These are phyloP conservation scores for Nephotettix cincticeps DNA, from an alignment of 1,140 invertebrate species.

Conservation along the genomic window DNA sequence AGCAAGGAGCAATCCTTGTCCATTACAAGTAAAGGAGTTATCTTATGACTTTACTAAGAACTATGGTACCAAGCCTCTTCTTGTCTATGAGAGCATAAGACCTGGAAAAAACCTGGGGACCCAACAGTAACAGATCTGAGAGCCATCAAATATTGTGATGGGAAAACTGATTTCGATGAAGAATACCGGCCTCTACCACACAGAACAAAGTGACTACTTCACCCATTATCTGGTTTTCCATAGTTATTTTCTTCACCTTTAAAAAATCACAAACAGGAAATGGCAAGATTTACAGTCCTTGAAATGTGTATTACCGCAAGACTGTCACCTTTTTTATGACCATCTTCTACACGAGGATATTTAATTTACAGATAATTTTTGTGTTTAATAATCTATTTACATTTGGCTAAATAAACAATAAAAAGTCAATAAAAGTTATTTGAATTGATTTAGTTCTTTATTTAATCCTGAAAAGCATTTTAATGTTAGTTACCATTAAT, in stretches of 20 bases:
- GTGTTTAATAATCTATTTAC: not conserved
- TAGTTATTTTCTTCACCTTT: not conserved
- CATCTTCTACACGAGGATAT: not conserved
- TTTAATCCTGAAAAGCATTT: not conserved
- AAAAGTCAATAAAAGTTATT: not conserved
- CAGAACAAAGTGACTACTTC: not conserved
- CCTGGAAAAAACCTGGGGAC: conserved; percentile 22
- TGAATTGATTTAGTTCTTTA: not conserved
- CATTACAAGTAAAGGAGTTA: conserved; percentile 32
- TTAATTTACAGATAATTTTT: not conserved
- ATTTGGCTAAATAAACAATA: not conserved
- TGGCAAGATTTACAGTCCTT: not conserved
- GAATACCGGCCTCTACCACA: not conserved
- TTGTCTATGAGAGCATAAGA: conserved; percentile 16
- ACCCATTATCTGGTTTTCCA: not conserved
- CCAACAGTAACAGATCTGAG: not conserved
- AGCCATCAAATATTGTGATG: not conserved
- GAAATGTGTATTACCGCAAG: not conserved
- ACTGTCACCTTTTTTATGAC: conserved; percentile 2
- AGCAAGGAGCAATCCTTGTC: conserved; percentile 22
- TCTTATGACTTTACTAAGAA: conserved; percentile 28
- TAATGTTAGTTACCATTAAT: not conserved
- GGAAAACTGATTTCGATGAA: not conserved
- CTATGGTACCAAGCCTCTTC: conserved; percentile 16
- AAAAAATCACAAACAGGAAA: no score